Evolutionary conservation across 37 sponge, comb jelly and placozoan genomes (phyloP).

Genomic region (Ianthella basta): DNA sequence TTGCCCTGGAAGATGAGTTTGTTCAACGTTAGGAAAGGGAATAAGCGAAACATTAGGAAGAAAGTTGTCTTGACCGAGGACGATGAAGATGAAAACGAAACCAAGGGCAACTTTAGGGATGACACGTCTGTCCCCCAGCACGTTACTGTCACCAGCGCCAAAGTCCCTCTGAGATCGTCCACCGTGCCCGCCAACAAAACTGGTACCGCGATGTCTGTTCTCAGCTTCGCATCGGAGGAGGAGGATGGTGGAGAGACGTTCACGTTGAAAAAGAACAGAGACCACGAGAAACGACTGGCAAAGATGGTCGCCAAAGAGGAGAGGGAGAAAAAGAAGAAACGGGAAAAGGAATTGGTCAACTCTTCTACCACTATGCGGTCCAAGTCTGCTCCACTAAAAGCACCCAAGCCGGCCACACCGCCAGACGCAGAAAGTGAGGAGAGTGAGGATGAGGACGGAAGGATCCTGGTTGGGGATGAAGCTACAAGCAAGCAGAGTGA

Average conservation of each 20-base stretch:
- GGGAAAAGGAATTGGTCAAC: conserved; percentile 7
- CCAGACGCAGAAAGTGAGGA: neutral
- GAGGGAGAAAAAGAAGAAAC: conserved; percentile 36
- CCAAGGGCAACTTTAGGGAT: neutral
- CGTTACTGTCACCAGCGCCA: neutral
- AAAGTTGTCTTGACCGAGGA: conserved; percentile 23
- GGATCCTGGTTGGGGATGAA: conserved; percentile 29
- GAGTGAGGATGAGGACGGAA: neutral
- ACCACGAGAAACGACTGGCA: conserved; percentile 26
- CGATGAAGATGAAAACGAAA: conserved; percentile 26
- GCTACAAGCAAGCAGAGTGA: neutral
- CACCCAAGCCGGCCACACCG: neutral
- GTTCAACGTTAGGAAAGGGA: conserved; percentile 35
- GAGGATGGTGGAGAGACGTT: conserved; percentile 54
- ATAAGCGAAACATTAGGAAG: conserved; percentile 38
- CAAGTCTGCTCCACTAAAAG: neutral
- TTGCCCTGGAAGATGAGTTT: conserved; percentile 52
- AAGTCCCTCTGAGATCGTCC: neutral
- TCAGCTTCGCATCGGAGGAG: conserved; percentile 27
- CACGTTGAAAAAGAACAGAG: conserved; percentile 56
- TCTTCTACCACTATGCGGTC: conserved; percentile 9
- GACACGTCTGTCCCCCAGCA: neutral
- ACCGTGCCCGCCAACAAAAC: neutral
- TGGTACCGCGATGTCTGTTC: neutral
- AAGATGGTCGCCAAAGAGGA: conserved; percentile 41